These are phyloP conservation scores for Peromyscus eremicus DNA, from an alignment of 2,797 vertebrate genomes.

Conservation along the genomic window DNA sequence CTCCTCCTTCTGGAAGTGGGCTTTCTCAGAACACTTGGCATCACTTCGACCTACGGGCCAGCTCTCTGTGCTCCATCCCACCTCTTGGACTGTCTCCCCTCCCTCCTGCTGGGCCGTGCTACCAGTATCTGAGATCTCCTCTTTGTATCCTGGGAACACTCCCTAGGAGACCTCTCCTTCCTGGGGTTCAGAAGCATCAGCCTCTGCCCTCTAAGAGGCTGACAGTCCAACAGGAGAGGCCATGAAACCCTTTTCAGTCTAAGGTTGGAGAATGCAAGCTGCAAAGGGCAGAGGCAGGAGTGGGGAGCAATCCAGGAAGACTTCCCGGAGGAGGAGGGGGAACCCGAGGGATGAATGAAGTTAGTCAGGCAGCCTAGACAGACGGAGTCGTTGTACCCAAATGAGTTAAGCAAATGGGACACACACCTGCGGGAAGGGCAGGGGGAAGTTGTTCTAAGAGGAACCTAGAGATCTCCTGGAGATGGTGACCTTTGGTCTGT, in stretches of 20 bases:
- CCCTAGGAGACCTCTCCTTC: not conserved
- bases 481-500: not conserved
- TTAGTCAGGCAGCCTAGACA: not conserved
- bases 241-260: not conserved
- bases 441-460: not conserved
- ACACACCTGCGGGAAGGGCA: not conserved
- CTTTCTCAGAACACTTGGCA: too few species aligned
- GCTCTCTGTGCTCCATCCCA: not conserved
- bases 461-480: not conserved
- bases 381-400: not conserved
- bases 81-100: not conserved
- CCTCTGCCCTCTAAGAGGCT: not conserved
- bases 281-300: not conserved
- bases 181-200: not conserved
- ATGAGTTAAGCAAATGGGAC: slow-evolving; percentile 11
- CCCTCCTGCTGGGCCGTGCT: not conserved
- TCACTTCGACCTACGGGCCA: not conserved
- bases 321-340: slow-evolving; percentile 14
- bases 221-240: not conserved
- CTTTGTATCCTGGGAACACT: not conserved
- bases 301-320: not conserved
- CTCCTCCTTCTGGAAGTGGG: not conserved
- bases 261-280: not conserved
- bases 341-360: not conserved
- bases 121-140: not conserved